Evolutionary conservation across 2,113 vertebrate species (phyloP).

Genomic region (Pygoscelis antarcticus): DNA sequence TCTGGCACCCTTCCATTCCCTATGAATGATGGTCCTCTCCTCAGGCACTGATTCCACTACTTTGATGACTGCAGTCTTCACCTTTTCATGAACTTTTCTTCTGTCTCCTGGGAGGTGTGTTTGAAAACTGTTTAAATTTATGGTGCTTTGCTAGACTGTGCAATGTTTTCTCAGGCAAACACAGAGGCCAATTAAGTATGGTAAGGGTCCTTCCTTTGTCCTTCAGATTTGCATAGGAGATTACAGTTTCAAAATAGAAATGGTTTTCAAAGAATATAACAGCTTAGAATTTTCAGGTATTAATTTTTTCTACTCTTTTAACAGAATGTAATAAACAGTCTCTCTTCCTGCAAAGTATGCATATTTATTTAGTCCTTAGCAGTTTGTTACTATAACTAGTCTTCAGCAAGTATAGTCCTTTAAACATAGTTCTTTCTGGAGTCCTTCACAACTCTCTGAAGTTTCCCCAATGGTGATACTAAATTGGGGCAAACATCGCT

Average conservation of each 20-base stretch:
- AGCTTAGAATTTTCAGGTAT: not conserved
- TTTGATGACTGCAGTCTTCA: constrained; percentile 1
- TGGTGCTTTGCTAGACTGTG: not conserved
- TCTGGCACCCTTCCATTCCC: not conserved
- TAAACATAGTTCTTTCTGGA: not conserved
- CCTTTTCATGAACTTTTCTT: constrained; percentile 15
- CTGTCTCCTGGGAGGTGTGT: not conserved
- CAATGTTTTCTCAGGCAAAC: not conserved
- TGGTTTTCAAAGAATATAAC: not conserved
- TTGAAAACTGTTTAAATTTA: constrained; percentile 19
- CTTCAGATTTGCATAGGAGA: not conserved
- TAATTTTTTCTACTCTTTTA: not conserved
- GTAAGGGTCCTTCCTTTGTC: not conserved
- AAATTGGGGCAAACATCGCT: not conserved
- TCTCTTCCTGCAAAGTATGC: not conserved
- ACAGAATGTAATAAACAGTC: not conserved
- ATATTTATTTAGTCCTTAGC: not conserved
- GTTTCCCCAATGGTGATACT: not conserved
- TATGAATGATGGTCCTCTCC: not conserved
- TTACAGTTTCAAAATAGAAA: not conserved
- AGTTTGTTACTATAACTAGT: not conserved
- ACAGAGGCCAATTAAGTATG: not conserved
- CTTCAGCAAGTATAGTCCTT: not conserved
- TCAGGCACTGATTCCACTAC: not conserved
- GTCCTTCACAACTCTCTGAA: not conserved